phyloP scores from a whole-genome alignment of 1,140 invertebrate species.

The Drosophila neocordata region DNA sequence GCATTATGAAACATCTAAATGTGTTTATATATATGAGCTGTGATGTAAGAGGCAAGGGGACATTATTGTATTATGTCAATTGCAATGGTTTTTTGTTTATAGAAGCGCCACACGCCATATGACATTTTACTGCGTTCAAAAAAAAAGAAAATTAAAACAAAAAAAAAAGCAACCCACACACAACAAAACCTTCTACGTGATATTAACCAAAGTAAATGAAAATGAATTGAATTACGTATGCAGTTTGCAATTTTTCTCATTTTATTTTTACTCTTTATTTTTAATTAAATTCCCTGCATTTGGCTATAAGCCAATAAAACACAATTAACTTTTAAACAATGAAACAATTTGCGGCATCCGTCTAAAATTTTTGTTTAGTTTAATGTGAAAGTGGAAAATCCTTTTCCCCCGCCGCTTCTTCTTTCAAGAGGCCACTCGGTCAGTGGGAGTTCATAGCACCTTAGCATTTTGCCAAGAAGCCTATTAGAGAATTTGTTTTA shows the following conservation, averaged over 20 bases:
- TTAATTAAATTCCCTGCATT: slow-evolving; percentile 32
- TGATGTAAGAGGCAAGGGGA: not conserved
- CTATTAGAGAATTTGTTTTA: not conserved
- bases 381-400: slow-evolving; percentile 6
- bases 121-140: slow-evolving; percentile 10
- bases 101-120: slow-evolving; percentile 15
- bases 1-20: not conserved
- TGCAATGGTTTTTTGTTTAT: not conserved
- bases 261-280: slow-evolving; percentile 15
- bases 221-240: slow-evolving; percentile 19
- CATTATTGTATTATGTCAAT: slow-evolving; percentile 12
- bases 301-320: slow-evolving; percentile 42
- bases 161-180: not conserved
- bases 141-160: not conserved
- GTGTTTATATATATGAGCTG: not conserved
- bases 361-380: slow-evolving; percentile 17
- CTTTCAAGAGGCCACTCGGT: slow-evolving; percentile 23
- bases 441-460: slow-evolving; percentile 56
- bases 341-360: slow-evolving; percentile 37
- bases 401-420: not conserved
- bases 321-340: slow-evolving; percentile 51
- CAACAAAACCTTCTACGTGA: slow-evolving; percentile 10
- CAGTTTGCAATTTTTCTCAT: slow-evolving; percentile 26
- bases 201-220: slow-evolving; percentile 17
- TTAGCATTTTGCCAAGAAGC: slow-evolving; percentile 43